Conservation (phyloP, 2,113 vertebrate species). For the Mustela lutreola region DNA sequence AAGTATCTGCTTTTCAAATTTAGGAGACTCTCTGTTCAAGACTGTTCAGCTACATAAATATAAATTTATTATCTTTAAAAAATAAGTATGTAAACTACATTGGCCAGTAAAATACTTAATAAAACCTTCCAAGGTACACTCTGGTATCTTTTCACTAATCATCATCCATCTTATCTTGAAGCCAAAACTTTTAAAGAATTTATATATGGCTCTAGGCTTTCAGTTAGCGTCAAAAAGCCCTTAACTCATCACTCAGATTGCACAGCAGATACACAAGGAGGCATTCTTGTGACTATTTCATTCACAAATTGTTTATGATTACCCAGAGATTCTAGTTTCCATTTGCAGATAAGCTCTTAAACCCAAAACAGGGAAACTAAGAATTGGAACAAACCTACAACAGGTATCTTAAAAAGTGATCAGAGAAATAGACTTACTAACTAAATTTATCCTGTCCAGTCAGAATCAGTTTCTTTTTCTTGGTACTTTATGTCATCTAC, state of each 20-base stretch:
- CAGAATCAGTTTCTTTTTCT: not conserved
- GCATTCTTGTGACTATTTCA: not conserved
- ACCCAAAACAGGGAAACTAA: not conserved
- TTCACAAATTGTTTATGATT: slow-evolving; percentile 40
- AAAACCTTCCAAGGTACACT: slow-evolving; percentile 10
- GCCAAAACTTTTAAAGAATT: slow-evolving; percentile 49
- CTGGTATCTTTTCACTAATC: slow-evolving; percentile 42
- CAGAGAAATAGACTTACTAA: not conserved
- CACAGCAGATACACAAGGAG: not conserved
- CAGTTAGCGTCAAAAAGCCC: not conserved
- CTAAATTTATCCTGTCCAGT: not conserved
- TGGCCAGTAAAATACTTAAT: slow-evolving; percentile 14
- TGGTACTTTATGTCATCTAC: slow-evolving; percentile 15
- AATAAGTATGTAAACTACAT: not conserved
- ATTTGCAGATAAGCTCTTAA: slow-evolving; percentile 21
- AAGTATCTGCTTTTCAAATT: slow-evolving; percentile 20
- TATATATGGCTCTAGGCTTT: slow-evolving; percentile 30
- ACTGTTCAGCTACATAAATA: slow-evolving; percentile 23
- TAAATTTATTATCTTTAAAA: slow-evolving; percentile 3
- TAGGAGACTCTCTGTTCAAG: not conserved
- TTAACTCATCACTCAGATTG: not conserved
- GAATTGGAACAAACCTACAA: not conserved
- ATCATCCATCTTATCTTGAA: slow-evolving; percentile 42
- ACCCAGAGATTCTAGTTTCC: not conserved
- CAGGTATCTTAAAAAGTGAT: not conserved